A percentile compares a stretch with the other conserved stretches of the same genome.
These are phyloP conservation scores for Varanus salvator DNA, from an alignment of 2,113 vertebrate species.

Conservation along the genomic window DNA sequence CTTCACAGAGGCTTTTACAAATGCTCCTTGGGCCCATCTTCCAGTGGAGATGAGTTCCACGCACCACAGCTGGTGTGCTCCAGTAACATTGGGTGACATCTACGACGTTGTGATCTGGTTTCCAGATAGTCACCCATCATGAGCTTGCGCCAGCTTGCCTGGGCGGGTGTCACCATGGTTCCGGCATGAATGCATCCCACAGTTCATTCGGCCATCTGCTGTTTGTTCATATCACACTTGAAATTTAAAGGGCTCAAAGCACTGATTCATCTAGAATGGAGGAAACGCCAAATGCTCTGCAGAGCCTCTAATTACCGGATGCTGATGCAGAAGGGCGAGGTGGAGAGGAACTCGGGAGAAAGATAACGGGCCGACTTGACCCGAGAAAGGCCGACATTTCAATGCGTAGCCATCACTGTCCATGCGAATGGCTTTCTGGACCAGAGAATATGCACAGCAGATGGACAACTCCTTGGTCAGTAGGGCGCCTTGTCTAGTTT, in stretches of 20 bases:
- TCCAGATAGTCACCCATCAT: background rate
- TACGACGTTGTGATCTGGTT: background rate
- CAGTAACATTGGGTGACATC: too few species aligned
- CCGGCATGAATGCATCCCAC: background rate
- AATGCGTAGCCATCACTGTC: background rate
- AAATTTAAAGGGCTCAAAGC: background rate
- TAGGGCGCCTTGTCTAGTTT: too few species aligned
- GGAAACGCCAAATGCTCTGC: background rate
- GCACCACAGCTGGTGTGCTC: too few species aligned
- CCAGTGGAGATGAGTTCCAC: background rate
- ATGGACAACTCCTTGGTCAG: too few species aligned
- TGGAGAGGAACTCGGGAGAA: background rate
- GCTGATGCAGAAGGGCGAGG: background rate
- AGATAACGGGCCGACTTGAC: background rate
- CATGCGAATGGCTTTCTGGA: background rate
- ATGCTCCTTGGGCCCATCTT: background rate
- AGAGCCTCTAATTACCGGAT: background rate
- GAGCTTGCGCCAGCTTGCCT: rapidly evolving
- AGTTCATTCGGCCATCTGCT: background rate
- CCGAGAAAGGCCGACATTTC: background rate
- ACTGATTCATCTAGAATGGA: slow-evolving; percentile 12
- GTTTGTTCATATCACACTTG: background rate
- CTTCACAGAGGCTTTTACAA: background rate
- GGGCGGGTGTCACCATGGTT: background rate
- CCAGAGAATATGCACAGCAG: background rate